Percentiles rank a stretch among this genome's conserved stretches.
phyloP scores from a whole-genome alignment of 2,113 vertebrate species.

The Erythrocebus patas region DNA sequence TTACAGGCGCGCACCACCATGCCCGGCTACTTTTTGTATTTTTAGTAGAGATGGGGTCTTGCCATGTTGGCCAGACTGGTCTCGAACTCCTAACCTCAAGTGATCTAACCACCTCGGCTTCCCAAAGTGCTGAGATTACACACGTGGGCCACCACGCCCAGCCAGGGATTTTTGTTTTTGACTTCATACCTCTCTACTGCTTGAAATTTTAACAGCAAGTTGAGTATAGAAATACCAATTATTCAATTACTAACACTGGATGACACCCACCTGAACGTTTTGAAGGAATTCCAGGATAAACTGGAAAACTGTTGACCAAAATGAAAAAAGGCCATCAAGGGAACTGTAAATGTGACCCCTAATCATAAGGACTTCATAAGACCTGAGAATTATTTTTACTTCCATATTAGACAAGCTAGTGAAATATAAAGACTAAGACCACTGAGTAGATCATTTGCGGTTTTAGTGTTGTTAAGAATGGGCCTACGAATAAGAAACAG shows the following conservation, averaged over 20 bases:
- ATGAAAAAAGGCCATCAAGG: not conserved
- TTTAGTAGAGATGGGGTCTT: not conserved
- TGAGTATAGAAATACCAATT: not conserved
- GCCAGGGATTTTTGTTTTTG: not conserved
- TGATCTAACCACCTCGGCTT: not conserved
- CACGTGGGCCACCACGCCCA: not conserved
- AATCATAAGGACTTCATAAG: not conserved
- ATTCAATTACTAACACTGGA: not conserved
- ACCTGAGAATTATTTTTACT: not conserved
- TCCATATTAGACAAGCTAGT: not conserved
- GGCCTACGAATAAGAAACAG: constrained; percentile 12
- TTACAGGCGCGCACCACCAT: not conserved
- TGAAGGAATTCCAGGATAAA: constrained; percentile 21
- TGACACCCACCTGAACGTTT: not conserved
- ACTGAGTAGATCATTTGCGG: not conserved
- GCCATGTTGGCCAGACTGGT: not conserved
- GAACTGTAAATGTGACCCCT: not conserved
- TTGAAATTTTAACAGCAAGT: not conserved
- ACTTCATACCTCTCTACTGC: not conserved
- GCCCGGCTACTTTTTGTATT: not conserved
- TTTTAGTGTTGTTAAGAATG: not conserved
- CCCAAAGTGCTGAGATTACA: not conserved
- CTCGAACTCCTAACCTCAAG: not conserved
- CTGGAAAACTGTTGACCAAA: constrained; percentile 3
- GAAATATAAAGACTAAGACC: not conserved